Evolutionary conservation across 2,797 vertebrate genomes (phyloP).

Genomic region (Myotis daubentonii): DNA sequence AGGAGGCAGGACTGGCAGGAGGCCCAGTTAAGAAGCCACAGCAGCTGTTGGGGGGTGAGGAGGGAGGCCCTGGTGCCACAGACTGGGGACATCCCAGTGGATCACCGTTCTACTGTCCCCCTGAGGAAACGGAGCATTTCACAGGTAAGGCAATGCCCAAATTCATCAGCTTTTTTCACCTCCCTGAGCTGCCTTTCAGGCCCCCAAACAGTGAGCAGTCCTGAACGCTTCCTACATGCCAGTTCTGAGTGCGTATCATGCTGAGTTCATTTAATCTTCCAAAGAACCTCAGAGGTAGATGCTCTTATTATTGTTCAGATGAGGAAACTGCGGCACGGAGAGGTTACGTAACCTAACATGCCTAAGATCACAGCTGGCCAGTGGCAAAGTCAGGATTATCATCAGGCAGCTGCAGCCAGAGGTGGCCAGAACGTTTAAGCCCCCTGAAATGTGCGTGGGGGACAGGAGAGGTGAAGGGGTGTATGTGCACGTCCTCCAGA

Average conservation of each 20-base stretch:
- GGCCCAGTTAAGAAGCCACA: background rate
- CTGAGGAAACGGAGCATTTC: background rate
- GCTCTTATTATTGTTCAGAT: background rate
- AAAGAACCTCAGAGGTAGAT: background rate
- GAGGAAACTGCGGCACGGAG: background rate
- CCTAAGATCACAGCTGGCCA: background rate
- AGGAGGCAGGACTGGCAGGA: background rate
- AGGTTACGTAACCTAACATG: background rate
- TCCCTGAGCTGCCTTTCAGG: background rate
- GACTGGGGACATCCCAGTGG: background rate
- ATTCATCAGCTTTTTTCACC: background rate
- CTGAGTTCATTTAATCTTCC: background rate
- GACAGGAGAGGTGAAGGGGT: background rate
- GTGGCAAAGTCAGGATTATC: background rate
- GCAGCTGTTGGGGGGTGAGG: background rate
- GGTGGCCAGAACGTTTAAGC: background rate
- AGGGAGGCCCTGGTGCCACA: too few relatives aligned
- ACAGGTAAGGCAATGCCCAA: background rate
- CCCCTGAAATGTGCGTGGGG: background rate
- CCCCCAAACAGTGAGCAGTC: background rate
- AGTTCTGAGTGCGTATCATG: background rate
- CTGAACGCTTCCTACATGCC: fast-evolving
- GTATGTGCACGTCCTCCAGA: fast-evolving
- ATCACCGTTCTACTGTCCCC: background rate
- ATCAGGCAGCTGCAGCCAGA: background rate